These are phyloP conservation scores for Ctenochaetus hawaiiensis DNA, from an alignment of 2,797 vertebrate genomes.

Conservation along the genomic window DNA sequence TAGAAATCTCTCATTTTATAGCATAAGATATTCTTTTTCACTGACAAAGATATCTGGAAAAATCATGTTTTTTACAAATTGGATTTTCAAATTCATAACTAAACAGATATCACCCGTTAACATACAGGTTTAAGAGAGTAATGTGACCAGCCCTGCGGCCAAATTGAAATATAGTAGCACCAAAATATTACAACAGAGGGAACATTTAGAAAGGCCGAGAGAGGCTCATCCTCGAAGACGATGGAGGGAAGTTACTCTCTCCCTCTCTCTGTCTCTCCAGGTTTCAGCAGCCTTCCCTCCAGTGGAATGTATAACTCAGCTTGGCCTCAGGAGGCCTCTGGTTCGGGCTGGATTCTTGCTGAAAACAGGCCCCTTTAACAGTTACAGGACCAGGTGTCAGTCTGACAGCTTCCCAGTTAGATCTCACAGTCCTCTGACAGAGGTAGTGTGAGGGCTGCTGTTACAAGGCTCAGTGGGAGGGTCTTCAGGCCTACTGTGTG, in stretches of 20 bases:
- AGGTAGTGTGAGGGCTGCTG: slow-evolving; percentile 56
- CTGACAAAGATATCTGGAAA: slow-evolving; percentile 44
- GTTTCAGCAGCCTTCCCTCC: slow-evolving; percentile 69
- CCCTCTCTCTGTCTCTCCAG: slow-evolving; percentile 57
- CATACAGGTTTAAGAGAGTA: slow-evolving; percentile 52
- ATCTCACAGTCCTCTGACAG: slow-evolving; percentile 38
- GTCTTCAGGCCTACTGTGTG: slow-evolving; percentile 52
- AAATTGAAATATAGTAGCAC: slow-evolving; percentile 76
- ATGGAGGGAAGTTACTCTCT: slow-evolving; percentile 43
- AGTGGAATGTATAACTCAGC: slow-evolving; percentile 77
- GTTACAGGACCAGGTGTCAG: slow-evolving; percentile 41
- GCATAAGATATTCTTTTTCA: slow-evolving; percentile 59
- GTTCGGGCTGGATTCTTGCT: slow-evolving; percentile 38
- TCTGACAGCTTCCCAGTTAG: slow-evolving; percentile 36
- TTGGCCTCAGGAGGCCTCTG: slow-evolving; percentile 36
- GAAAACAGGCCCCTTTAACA: slow-evolving; percentile 33
- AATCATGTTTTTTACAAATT: slow-evolving; percentile 62
- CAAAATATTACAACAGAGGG: slow-evolving; percentile 75
- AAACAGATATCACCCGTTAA: slow-evolving; percentile 60
- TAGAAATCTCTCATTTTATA: slow-evolving; percentile 58
- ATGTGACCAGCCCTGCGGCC: slow-evolving; percentile 73
- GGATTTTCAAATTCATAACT: slow-evolving; percentile 57
- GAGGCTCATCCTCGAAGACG: slow-evolving; percentile 19
- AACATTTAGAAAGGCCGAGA: slow-evolving; percentile 43
- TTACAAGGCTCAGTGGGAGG: slow-evolving; percentile 66